These are phyloP conservation scores for Coendou prehensilis DNA, from an alignment of 2,797 vertebrate genomes.

Conservation along the genomic window DNA sequence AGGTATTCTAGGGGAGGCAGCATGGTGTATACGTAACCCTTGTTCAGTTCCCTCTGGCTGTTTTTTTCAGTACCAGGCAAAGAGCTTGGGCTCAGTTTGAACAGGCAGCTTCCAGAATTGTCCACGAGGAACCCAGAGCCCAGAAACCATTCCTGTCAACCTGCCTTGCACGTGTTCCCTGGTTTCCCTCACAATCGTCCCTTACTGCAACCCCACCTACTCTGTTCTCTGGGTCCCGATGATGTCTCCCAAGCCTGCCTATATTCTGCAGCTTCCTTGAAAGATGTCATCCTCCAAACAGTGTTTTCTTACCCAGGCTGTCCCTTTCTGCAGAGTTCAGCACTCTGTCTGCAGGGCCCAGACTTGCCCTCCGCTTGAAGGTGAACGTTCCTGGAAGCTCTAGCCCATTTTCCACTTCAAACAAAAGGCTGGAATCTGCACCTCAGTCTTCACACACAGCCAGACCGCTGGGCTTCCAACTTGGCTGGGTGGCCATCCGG, in stretches of 20 bases:
- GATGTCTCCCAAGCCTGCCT: background rate
- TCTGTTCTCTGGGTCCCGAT: background rate
- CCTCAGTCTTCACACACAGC: slow-evolving; percentile 76
- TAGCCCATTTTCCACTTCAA: slow-evolving; percentile 83
- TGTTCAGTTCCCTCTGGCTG: slow-evolving; percentile 24
- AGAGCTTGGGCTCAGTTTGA: background rate
- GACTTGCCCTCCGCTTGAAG: slow-evolving; percentile 79
- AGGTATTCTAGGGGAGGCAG: background rate
- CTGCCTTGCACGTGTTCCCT: background rate
- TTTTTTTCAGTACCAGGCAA: background rate
- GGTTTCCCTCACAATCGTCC: background rate
- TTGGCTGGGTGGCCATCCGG: slow-evolving; percentile 77
- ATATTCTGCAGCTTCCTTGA: slow-evolving; percentile 6
- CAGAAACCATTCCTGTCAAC: background rate
- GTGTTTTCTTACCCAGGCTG: slow-evolving; percentile 60
- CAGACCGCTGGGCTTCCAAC: slow-evolving; percentile 82
- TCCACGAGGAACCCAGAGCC: background rate
- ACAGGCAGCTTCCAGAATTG: slow-evolving; percentile 45
- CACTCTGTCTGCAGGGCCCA: slow-evolving; percentile 72
- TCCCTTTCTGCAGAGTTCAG: slow-evolving; percentile 81
- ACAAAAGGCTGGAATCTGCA: slow-evolving; percentile 84
- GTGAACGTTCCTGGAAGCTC: slow-evolving; percentile 84
- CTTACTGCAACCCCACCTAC: background rate
- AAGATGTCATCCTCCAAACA: slow-evolving; percentile 28
- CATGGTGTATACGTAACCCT: background rate